These are phyloP conservation scores for Acridotheres tristis DNA, from an alignment of 2,797 vertebrate genomes.

Conservation along the genomic window DNA sequence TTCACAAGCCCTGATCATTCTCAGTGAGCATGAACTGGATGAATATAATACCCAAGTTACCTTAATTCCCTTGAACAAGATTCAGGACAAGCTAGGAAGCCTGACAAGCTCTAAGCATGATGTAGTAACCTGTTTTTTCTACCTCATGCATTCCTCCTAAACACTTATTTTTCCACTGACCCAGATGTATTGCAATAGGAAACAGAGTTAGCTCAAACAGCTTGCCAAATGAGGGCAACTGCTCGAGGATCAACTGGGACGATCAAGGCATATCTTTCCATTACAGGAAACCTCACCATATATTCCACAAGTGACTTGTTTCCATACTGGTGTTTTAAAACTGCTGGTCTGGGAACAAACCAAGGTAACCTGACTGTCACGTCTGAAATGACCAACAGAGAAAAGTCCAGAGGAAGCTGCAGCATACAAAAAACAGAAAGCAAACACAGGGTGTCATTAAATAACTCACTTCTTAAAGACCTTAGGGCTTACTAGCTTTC, in stretches of 20 bases:
- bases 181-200: constrained; percentile 26
- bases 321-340: background rate
- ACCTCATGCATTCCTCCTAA: constrained; percentile 9
- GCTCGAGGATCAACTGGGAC: background rate
- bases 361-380: background rate
- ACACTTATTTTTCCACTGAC: constrained; percentile 59
- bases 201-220: constrained; percentile 7
- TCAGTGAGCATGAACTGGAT: background rate
- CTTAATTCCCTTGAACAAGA: background rate
- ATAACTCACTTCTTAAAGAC: background rate
- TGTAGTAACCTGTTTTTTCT: constrained; percentile 27
- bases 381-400: background rate
- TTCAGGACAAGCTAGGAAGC: background rate
- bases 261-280: constrained; percentile 31
- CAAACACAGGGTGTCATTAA: background rate
- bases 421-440: background rate
- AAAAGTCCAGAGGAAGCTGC: background rate
- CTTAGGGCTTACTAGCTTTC: background rate
- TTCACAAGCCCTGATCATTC: background rate
- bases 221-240: constrained; percentile 42
- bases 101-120: constrained; percentile 21
- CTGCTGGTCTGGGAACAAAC: background rate
- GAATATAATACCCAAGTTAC: background rate
- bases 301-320: background rate
- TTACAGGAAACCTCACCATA: background rate